Evolutionary conservation across 2,888 invertebrate genomes (phyloP).

Genomic region (Cheilosia vernalis): DNA sequence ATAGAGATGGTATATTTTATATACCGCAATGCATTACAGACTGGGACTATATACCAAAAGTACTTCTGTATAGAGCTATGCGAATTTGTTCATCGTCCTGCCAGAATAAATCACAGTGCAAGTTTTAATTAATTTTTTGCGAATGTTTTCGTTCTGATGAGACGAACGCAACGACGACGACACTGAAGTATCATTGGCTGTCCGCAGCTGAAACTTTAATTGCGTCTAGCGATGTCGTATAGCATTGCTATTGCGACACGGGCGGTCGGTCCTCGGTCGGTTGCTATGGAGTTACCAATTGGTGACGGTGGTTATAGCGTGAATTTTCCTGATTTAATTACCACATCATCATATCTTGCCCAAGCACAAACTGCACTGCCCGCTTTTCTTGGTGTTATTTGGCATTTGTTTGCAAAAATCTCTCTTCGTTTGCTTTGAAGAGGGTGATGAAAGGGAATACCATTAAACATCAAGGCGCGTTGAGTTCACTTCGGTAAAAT

Average conservation of each 20-base stretch:
- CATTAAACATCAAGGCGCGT: slow-evolving; percentile 21
- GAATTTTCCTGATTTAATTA: slow-evolving; percentile 67
- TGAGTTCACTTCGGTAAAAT: not conserved
- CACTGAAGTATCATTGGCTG: slow-evolving; percentile 8
- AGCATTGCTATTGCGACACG: slow-evolving; percentile 10
- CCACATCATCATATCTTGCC: slow-evolving; percentile 45
- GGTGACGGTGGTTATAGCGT: slow-evolving; percentile 61
- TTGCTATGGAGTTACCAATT: slow-evolving; percentile 38
- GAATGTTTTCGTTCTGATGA: slow-evolving; percentile 45
- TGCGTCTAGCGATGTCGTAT: slow-evolving; percentile 43
- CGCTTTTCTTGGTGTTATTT: slow-evolving; percentile 30
- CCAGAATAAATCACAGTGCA: slow-evolving; percentile 44
- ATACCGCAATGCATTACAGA: not conserved
- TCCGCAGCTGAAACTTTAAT: slow-evolving; percentile 53
- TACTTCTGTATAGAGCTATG: slow-evolving; percentile 4
- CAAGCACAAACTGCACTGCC: slow-evolving; percentile 12
- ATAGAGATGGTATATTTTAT: too few species aligned
- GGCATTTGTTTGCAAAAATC: slow-evolving; percentile 26
- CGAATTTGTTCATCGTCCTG: slow-evolving; percentile 23
- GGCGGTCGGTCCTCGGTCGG: slow-evolving; percentile 5
- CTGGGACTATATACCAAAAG: not conserved
- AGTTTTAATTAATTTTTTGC: slow-evolving; percentile 61
- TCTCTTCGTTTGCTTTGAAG: slow-evolving; percentile 43
- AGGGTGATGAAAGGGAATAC: slow-evolving; percentile 38
- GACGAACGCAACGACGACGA: slow-evolving; percentile 33